Percentiles rank a stretch among this genome's conserved stretches.
phyloP scores from a whole-genome alignment of 2,888 invertebrate genomes.

The Catonia carolina region DNA sequence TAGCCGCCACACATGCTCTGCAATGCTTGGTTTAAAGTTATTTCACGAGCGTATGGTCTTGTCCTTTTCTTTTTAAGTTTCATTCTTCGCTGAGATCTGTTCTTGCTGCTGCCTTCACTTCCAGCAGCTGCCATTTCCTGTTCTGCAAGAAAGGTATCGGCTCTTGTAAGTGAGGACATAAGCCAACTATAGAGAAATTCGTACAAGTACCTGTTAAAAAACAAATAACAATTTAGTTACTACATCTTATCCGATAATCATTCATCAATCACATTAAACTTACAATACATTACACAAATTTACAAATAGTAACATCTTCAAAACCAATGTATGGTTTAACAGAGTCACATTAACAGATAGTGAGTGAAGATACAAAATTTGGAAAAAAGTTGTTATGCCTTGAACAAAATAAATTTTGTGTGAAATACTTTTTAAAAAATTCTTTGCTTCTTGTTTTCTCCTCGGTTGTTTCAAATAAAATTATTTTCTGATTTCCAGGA shows the following conservation, averaged over 20 bases:
- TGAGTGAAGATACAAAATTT: no score
- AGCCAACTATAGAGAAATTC: conserved; percentile 93
- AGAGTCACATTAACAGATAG: no score
- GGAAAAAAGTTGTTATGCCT: no score
- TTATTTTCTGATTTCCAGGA: no score
- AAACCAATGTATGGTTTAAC: no score
- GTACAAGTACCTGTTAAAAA: conserved; percentile 67
- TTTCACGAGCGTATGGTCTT: conserved; percentile 72
- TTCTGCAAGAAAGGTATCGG: conserved; percentile 75
- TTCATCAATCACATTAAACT: not conserved
- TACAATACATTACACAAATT: not conserved
- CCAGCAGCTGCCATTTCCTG: conserved; percentile 52
- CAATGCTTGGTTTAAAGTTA: conserved; percentile 82
- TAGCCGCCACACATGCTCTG: conserved; percentile 94
- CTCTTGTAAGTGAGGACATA: conserved; percentile 81
- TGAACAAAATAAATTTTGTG: no score
- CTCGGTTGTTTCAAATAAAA: no score
- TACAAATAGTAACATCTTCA: no score
- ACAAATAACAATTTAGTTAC: not conserved
- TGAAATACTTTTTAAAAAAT: no score
- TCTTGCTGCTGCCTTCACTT: conserved; percentile 45
- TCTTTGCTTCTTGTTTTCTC: no score
- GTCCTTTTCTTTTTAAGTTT: conserved; percentile 55
- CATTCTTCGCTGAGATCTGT: conserved; percentile 41
- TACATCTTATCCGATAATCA: not conserved